phyloP scores from a whole-genome alignment of 2,113 vertebrate species.

The Camarhynchus parvulus region DNA sequence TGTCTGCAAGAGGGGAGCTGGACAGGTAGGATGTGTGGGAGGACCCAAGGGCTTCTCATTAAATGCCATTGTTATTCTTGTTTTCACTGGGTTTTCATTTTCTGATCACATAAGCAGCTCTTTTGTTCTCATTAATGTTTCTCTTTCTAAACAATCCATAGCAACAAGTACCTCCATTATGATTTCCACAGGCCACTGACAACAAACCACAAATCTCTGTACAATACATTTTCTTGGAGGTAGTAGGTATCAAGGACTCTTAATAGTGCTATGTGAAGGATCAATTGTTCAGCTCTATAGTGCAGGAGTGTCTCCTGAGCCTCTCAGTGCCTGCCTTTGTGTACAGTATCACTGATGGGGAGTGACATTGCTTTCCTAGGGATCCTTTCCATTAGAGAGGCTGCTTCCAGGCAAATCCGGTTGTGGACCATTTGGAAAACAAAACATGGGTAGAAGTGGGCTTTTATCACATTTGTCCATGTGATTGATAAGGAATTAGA shows the following conservation, averaged over 20 bases:
- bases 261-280: not conserved
- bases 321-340: conserved; percentile 15
- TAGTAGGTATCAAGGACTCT: conserved; percentile 27
- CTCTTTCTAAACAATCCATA: conserved; percentile 31
- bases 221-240: not conserved
- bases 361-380: conserved; percentile 46
- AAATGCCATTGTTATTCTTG: not conserved
- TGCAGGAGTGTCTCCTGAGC: conserved; percentile 23
- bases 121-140: conserved; percentile 17
- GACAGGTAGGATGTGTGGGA: not conserved
- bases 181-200: not conserved
- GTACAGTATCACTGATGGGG: not conserved
- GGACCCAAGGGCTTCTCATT: not conserved
- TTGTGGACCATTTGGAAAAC: not conserved
- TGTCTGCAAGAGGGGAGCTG: not conserved
- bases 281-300: conserved; percentile 31
- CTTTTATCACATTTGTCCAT: conserved; percentile 12
- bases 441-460: not conserved
- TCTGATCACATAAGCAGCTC: not conserved
- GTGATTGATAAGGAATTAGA: conserved; percentile 1
- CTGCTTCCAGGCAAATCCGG: conserved; percentile 1
- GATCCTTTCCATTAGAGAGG: conserved; percentile 38
- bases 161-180: conserved; percentile 15
- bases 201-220: conserved; percentile 40
- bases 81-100: not conserved